Evolutionary conservation across 2,888 invertebrate genomes (phyloP).

Genomic region (Chymomyza procnemis): DNA sequence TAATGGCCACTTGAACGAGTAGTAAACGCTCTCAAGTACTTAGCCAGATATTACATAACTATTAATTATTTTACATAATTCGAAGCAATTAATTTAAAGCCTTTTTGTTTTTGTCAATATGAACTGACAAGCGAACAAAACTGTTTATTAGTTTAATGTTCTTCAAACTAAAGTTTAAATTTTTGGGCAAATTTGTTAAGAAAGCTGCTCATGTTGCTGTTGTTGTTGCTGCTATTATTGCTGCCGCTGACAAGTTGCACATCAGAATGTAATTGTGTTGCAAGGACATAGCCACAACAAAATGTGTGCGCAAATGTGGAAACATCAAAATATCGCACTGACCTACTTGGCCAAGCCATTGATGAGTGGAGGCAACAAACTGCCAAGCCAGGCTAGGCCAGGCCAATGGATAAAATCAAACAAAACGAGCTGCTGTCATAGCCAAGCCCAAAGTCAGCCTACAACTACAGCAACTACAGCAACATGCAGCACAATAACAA

Average conservation of each 20-base stretch:
- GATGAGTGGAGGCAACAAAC: background rate
- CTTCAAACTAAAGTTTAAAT: conserved; percentile 21
- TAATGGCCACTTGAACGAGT: background rate
- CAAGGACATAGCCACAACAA: background rate
- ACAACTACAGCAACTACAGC: conserved; percentile 14
- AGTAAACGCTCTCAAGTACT: background rate
- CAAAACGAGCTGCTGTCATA: conserved; percentile 46
- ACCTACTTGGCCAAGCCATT: background rate
- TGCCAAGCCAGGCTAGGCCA: background rate
- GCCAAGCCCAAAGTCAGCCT: conserved; percentile 34
- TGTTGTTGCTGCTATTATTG: background rate
- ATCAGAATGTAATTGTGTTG: conserved; percentile 19
- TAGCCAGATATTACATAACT: background rate
- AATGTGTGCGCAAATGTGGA: background rate
- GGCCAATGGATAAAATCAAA: conserved; percentile 35
- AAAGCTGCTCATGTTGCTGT: conserved; percentile 46
- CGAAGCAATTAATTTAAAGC: background rate
- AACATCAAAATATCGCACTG: conserved; percentile 42
- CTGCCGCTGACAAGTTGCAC: conserved; percentile 54
- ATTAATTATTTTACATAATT: background rate
- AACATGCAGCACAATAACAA: conserved; percentile 36
- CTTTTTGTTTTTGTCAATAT: background rate
- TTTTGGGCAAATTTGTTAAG: conserved; percentile 42
- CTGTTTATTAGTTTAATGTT: background rate
- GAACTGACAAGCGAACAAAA: background rate